phyloP scores from a whole-genome alignment of 2,113 vertebrate genomes.

The Manacus vitellinus region DNA sequence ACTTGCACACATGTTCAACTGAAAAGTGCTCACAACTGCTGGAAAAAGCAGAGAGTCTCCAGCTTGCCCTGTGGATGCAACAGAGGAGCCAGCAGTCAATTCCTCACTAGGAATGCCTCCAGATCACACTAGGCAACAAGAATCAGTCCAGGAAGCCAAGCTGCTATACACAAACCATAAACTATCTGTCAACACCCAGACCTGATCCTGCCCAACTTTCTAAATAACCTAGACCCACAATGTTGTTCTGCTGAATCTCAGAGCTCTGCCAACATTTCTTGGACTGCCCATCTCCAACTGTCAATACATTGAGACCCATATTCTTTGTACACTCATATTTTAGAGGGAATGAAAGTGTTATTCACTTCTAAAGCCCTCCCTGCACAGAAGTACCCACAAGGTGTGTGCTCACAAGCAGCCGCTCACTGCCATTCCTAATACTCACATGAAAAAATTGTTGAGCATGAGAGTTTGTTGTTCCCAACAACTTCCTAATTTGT shows the following conservation, averaged over 20 bases:
- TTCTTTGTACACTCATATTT: not conserved
- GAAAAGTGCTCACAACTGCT: not conserved
- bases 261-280: not conserved
- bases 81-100: not conserved
- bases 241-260: not conserved
- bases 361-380: not conserved
- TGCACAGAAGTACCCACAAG: not conserved
- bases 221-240: not conserved
- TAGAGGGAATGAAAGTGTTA: not conserved
- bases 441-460: not conserved
- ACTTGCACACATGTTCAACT: not conserved
- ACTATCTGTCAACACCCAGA: not conserved
- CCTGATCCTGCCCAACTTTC: not conserved
- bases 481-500: not conserved
- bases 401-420: not conserved
- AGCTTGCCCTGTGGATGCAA: not conserved
- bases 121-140: not conserved
- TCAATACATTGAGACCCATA: not conserved
- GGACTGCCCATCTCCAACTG: not conserved
- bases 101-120: not conserved
- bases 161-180: not conserved
- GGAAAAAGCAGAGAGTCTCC: not conserved
- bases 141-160: not conserved
- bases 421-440: not conserved
- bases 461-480: not conserved